A percentile compares a stretch with the other conserved stretches of the same genome.
phyloP scores from a whole-genome alignment of 92 coral and sea anemone species.

The Muricea muricata region DNA sequence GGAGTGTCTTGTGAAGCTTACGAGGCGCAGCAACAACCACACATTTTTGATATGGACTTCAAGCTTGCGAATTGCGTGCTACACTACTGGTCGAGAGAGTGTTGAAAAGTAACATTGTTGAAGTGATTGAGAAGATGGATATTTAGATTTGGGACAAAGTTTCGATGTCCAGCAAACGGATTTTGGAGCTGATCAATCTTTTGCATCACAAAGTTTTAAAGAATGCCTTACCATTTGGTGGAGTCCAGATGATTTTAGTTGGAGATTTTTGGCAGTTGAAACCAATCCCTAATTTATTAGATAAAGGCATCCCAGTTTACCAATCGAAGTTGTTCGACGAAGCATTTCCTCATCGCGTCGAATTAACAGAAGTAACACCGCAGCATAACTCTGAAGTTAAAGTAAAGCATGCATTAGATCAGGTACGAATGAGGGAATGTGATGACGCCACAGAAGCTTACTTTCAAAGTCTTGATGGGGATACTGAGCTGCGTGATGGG shows the following conservation, averaged over 20 bases:
- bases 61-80: neutral
- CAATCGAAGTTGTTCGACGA: neutral
- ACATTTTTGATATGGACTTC: neutral
- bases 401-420: neutral
- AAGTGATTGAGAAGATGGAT: neutral
- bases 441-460: neutral
- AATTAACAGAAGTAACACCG: neutral
- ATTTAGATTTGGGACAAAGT: too few relatives aligned
- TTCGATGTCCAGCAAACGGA: too few relatives aligned
- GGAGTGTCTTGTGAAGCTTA: conserved; percentile 2
- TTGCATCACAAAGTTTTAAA: neutral
- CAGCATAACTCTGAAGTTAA: neutral
- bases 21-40: neutral
- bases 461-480: neutral
- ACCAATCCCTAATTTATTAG: neutral
- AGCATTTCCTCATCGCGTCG: neutral
- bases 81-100: neutral
- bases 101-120: neutral
- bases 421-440: neutral
- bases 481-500: neutral
- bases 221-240: neutral
- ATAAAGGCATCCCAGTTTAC: neutral
- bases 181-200: neutral
- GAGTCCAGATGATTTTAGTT: neutral
- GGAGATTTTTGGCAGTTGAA: neutral